Conservation (phyloP, 2,888 invertebrate species). For the Microplitis manilae region DNA sequence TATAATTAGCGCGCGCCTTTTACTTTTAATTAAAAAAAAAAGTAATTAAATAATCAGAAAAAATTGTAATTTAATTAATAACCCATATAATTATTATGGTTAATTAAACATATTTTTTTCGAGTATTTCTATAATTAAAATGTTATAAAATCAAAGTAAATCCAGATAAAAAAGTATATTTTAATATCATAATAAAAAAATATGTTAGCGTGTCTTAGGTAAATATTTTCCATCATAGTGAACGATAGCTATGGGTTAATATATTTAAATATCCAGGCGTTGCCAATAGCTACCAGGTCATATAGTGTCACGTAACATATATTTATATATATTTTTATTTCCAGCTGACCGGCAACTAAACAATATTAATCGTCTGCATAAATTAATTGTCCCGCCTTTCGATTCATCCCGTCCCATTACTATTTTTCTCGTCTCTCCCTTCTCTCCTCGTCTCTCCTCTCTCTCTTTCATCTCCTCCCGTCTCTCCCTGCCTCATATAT, state of each 20-base stretch:
- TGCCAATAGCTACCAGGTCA: not conserved
- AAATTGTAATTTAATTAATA: no score
- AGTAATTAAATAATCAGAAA: no score
- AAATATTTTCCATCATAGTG: not conserved
- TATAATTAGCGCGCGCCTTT: no score
- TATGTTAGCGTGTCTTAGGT: not conserved
- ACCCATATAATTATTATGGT: no score
- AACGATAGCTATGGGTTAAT: not conserved
- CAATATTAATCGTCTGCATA: not conserved
- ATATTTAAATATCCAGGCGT: not conserved
- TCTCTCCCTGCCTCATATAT: not conserved
- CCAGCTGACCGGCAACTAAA: slow-evolving; percentile 8
- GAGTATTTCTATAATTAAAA: no score
- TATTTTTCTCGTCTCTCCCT: not conserved
- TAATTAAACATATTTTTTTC: no score
- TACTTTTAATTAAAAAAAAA: no score
- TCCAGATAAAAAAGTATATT: not conserved
- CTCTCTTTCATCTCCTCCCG: not conserved
- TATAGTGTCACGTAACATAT: not conserved
- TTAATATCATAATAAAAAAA: not conserved
- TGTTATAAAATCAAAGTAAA: not conserved
- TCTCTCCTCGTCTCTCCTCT: not conserved
- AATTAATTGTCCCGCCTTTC: not conserved
- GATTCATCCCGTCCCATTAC: not conserved
- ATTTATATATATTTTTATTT: not conserved